Percentiles rank a stretch among this genome's conserved stretches.
Conservation (phyloP, 2,113 vertebrate genomes). For the Martes martes region DNA sequence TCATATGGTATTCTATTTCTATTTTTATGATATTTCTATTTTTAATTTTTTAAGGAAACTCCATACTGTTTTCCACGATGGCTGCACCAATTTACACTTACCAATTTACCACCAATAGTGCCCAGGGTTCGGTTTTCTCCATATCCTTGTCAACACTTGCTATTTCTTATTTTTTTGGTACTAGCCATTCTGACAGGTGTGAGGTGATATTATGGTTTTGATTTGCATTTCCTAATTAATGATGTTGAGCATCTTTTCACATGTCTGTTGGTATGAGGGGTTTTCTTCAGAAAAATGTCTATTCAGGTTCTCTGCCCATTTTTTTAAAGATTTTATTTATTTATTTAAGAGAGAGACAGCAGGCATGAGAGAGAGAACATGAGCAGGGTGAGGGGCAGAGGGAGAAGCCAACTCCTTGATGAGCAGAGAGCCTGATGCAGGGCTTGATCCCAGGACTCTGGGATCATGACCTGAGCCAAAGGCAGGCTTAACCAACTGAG, state of each 20-base stretch:
- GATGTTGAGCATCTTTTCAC: neutral
- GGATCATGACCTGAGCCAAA: no score
- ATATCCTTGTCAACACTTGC: neutral
- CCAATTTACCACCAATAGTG: neutral
- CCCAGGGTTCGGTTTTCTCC: neutral
- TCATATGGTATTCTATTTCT: no score
- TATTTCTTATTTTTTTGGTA: neutral
- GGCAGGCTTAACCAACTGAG: no score
- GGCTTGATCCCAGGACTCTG: no score
- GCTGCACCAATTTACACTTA: neutral
- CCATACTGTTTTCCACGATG: neutral
- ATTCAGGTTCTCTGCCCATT: neutral
- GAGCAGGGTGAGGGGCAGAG: no score
- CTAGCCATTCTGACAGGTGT: neutral
- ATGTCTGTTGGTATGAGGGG: neutral
- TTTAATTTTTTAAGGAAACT: neutral
- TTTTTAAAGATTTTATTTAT: neutral
- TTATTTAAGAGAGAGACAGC: no score
- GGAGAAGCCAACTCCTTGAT: no score
- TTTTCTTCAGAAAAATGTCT: neutral
- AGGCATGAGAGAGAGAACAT: no score
- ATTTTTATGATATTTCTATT: neutral
- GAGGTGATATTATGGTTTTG: neutral
- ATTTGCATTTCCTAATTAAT: neutral
- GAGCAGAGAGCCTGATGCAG: no score